Evolutionary conservation across 2,797 vertebrate genomes (phyloP).

Genomic region (Tiaroga cobitis): DNA sequence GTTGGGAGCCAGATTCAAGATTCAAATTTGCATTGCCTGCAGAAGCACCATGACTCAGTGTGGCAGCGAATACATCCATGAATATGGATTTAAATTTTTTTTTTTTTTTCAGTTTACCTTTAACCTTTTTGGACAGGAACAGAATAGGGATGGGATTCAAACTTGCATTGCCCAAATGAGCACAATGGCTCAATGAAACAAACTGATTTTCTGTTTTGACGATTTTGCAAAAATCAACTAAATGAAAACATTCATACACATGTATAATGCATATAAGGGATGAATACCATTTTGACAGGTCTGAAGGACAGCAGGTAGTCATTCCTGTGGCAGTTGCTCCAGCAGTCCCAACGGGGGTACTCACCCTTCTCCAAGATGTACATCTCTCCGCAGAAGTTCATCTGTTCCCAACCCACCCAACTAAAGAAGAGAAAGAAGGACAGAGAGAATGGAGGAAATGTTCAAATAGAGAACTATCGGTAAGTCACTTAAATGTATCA

Average conservation of each 20-base stretch:
- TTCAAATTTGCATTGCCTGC: neutral
- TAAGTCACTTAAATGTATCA: neutral
- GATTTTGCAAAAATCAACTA: neutral
- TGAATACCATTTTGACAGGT: constrained; percentile 72
- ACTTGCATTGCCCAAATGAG: neutral
- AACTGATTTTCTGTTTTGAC: neutral
- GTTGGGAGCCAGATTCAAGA: neutral
- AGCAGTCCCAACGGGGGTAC: constrained; percentile 75
- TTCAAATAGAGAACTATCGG: neutral
- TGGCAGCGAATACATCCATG: neutral
- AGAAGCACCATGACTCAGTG: neutral
- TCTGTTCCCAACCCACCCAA: constrained; percentile 74
- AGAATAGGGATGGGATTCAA: neutral
- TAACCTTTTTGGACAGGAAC: neutral
- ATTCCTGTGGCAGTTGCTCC: constrained; percentile 74
- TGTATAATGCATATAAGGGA: neutral
- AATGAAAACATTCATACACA: neutral
- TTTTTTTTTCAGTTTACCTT: neutral
- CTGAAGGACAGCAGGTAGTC: constrained; percentile 74
- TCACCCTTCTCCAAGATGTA: constrained; percentile 76
- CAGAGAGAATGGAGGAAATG: neutral
- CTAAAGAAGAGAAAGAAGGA: constrained; percentile 45
- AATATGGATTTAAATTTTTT: neutral
- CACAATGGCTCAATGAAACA: neutral
- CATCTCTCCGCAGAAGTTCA: constrained; percentile 76